Percentiles rank a stretch among this genome's conserved stretches.
phyloP scores from a whole-genome alignment of 1,140 invertebrate genomes.

The Bombus superbus region DNA sequence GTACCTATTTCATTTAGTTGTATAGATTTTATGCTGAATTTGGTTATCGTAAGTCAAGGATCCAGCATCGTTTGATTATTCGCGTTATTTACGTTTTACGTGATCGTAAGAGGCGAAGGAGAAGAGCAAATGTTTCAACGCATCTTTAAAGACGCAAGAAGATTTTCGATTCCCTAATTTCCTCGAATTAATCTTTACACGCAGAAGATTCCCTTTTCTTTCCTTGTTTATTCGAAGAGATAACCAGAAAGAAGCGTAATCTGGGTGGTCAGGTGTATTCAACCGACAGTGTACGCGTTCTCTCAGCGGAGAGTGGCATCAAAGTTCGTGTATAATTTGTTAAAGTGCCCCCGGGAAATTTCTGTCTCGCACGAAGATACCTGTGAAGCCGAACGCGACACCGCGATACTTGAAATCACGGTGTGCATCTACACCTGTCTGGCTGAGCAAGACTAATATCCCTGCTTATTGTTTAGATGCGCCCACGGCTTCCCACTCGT shows the following conservation, averaged over 20 bases:
- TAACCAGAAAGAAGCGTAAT: not conserved
- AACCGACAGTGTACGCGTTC: not conserved
- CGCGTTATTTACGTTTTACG: too few relatives aligned
- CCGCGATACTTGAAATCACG: constrained; percentile 24
- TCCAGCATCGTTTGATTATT: too few relatives aligned
- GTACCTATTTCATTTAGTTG: too few relatives aligned
- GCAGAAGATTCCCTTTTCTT: too few relatives aligned
- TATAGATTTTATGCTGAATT: too few relatives aligned
- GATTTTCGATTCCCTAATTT: too few relatives aligned
- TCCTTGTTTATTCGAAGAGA: too few relatives aligned
- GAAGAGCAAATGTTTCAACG: too few relatives aligned
- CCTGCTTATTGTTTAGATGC: constrained; percentile 58
- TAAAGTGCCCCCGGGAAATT: constrained; percentile 38
- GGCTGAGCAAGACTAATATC: constrained; percentile 51
- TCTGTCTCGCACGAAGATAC: constrained; percentile 27
- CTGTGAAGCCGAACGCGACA: constrained; percentile 24
- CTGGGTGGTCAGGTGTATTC: not conserved
- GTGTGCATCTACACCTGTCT: constrained; percentile 30
- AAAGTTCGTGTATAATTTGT: constrained; percentile 44
- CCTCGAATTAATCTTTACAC: too few relatives aligned
- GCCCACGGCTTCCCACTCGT: constrained; percentile 16
- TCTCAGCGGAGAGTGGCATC: not conserved
- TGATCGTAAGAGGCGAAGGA: too few relatives aligned
- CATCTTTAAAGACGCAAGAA: too few relatives aligned
- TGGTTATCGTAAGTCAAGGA: too few relatives aligned